Conservation (phyloP, 1,140 invertebrate species). For the Drosophila parvula region DNA sequence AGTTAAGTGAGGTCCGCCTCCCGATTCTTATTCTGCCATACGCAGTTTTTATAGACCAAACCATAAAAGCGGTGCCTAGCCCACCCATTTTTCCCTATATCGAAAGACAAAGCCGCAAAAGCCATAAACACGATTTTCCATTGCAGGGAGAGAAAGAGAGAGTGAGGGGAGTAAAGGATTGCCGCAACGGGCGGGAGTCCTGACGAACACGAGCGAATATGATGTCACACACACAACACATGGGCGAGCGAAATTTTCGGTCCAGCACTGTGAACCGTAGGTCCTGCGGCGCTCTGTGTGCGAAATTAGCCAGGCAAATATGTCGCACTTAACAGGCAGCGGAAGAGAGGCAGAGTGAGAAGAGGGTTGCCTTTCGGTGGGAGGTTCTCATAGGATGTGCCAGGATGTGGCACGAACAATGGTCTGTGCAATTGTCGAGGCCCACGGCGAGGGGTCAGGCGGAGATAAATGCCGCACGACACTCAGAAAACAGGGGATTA, state of each 20-base stretch:
- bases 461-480: neutral
- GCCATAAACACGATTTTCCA: slow-evolving; percentile 59
- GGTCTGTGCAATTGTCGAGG: slow-evolving; percentile 68
- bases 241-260: slow-evolving; percentile 11
- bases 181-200: slow-evolving; percentile 9
- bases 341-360: slow-evolving; percentile 50
- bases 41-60: slow-evolving; percentile 61
- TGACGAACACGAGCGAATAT: slow-evolving; percentile 16
- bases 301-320: slow-evolving; percentile 80
- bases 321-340: slow-evolving; percentile 78
- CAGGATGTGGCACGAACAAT: slow-evolving; percentile 35
- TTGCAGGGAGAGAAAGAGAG: neutral
- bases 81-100: slow-evolving; percentile 50
- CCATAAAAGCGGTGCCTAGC: slow-evolving; percentile 52
- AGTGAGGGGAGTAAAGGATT: slow-evolving; percentile 13
- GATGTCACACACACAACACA: slow-evolving; percentile 18
- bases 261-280: slow-evolving; percentile 58
- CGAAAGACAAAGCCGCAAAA: slow-evolving; percentile 66
- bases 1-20: slow-evolving; percentile 42
- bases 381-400: slow-evolving; percentile 10
- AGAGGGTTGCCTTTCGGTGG: slow-evolving; percentile 18
- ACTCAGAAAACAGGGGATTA: neutral
- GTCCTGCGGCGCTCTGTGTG: slow-evolving; percentile 58
- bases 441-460: slow-evolving; percentile 36
- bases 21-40: slow-evolving; percentile 38